phyloP scores from a whole-genome alignment of 1,140 invertebrate genomes.

The Cotesia glomerata region DNA sequence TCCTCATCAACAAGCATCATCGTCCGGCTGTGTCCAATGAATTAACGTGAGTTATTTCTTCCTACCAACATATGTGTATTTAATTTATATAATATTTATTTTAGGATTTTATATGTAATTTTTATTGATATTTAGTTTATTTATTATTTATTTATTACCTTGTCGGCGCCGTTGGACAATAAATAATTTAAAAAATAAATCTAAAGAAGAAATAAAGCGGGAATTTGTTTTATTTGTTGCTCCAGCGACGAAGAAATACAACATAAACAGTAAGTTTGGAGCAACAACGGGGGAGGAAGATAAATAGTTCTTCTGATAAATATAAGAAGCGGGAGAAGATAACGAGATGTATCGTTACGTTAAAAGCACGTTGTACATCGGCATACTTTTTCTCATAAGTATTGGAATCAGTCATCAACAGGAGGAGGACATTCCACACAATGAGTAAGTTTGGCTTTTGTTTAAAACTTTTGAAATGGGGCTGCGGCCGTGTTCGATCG shows the following conservation, averaged over 20 bases:
- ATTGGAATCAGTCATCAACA: conserved; percentile 65
- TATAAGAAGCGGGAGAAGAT: conserved; percentile 10
- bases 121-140: neutral
- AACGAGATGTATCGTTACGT: conserved; percentile 34
- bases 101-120: neutral
- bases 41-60: too few species aligned
- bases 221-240: too few species aligned
- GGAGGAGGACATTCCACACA: conserved; percentile 83
- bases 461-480: conserved; percentile 32
- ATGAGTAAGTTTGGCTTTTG: conserved; percentile 72
- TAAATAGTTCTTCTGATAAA: conserved; percentile 5
- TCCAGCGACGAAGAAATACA: too few species aligned
- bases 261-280: neutral
- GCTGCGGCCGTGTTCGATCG: conserved; percentile 28
- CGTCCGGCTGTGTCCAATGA: too few species aligned
- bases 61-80: too few species aligned
- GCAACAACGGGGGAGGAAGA: neutral
- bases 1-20: too few species aligned
- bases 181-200: neutral
- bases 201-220: neutral
- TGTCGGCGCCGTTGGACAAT: neutral
- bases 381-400: conserved; percentile 50
- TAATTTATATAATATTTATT: too few species aligned
- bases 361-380: conserved; percentile 41
- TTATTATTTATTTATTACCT: neutral